Evolutionary conservation across 2,888 invertebrate species (phyloP).

Genomic region (Ennomos fuscantarius): DNA sequence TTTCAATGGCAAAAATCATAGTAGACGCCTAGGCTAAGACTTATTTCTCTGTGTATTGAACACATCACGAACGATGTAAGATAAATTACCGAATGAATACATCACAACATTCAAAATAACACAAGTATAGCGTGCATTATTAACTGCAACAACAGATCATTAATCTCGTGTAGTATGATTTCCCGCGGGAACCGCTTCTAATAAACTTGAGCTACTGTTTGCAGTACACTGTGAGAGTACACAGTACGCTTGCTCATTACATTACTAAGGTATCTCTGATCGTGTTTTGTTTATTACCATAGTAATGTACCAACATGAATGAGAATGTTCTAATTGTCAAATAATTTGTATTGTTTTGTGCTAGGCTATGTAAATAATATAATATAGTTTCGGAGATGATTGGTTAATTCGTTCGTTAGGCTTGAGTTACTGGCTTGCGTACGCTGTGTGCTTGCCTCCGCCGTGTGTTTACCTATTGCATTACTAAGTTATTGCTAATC

Average conservation of each 20-base stretch:
- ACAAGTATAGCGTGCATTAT: slow-evolving; percentile 12
- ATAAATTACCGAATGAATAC: slow-evolving; percentile 13
- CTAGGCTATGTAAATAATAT: no score
- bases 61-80: neutral
- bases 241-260: slow-evolving; percentile 21
- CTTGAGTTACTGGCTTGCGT: neutral
- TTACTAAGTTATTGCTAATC: slow-evolving; percentile 27
- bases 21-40: no score
- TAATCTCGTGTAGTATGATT: slow-evolving; percentile 25
- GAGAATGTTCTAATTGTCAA: no score
- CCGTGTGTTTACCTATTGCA: slow-evolving; percentile 25
- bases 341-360: no score
- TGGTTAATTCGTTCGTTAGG: neutral
- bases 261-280: slow-evolving; percentile 28
- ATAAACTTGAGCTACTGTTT: slow-evolving; percentile 1
- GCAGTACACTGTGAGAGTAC: neutral
- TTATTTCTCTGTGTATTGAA: neutral
- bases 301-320: no score
- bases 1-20: no score
- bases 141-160: slow-evolving; percentile 16
- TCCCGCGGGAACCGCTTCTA: slow-evolving; percentile 11
- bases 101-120: slow-evolving; percentile 12
- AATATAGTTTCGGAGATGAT: no score
- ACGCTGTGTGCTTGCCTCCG: neutral
- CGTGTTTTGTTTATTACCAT: slow-evolving; percentile 16